These are phyloP conservation scores for Myanophis thanlyinensis DNA, from an alignment of 2,113 vertebrate genomes.

Conservation along the genomic window DNA sequence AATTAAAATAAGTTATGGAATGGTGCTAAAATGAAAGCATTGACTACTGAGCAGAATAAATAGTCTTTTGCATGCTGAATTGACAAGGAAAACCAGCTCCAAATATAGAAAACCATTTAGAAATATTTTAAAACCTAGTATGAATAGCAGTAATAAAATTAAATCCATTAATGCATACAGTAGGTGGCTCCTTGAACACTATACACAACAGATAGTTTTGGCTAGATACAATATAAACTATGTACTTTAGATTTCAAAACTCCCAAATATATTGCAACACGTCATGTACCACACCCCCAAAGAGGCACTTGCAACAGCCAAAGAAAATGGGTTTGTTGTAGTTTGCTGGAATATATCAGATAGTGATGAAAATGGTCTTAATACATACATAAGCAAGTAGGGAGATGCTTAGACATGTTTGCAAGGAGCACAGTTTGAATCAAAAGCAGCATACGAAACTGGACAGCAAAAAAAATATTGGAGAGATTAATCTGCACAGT, in stretches of 20 bases:
- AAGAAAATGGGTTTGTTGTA: not conserved
- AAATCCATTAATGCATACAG: not conserved
- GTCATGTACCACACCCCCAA: not conserved
- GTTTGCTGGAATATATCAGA: not conserved
- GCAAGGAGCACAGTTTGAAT: not conserved
- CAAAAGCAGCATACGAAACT: not conserved
- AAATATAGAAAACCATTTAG: not conserved
- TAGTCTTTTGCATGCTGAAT: not conserved
- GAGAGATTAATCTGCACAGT: not conserved
- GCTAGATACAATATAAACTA: not conserved
- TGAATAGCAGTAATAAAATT: not conserved
- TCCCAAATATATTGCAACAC: not conserved
- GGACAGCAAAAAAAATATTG: not conserved
- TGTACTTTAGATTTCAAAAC: not conserved
- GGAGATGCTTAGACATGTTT: not conserved
- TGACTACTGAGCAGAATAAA: not conserved
- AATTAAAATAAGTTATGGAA: not conserved
- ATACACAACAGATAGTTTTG: not conserved
- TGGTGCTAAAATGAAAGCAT: not conserved
- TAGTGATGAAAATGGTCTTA: not conserved
- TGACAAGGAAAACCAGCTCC: not conserved
- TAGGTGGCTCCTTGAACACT: not conserved
- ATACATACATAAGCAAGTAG: not conserved
- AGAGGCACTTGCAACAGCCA: not conserved
- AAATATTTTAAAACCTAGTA: not conserved